Conservation (phyloP, 2,797 vertebrate genomes). For the Carduelis carduelis region DNA sequence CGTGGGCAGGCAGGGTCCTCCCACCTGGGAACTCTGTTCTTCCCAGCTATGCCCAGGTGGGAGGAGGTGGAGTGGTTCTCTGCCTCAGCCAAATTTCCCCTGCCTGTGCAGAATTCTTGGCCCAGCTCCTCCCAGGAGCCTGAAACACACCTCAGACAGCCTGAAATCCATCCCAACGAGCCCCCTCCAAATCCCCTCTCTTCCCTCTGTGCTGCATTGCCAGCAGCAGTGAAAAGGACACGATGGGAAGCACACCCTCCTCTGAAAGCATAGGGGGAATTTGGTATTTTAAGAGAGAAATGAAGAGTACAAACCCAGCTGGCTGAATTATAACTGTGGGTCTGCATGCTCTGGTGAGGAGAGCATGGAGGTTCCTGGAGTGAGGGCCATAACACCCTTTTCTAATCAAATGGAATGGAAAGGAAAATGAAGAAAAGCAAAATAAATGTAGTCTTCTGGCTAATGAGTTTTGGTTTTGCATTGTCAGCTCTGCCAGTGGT, state of each 20-base stretch:
- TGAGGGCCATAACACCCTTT: neutral
- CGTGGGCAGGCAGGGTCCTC: neutral
- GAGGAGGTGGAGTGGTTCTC: rapidly evolving
- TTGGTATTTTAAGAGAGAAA: neutral
- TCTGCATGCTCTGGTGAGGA: neutral
- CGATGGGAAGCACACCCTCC: neutral
- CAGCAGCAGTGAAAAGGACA: neutral
- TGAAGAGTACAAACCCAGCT: neutral
- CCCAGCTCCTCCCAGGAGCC: neutral
- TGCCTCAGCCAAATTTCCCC: neutral
- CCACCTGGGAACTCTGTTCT: neutral
- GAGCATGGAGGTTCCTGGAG: neutral
- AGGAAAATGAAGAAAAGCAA: neutral
- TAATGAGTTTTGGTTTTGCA: neutral
- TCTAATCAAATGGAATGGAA: neutral
- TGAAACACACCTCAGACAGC: neutral
- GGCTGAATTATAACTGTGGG: neutral
- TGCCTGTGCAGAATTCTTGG: neutral
- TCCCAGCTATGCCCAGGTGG: rapidly evolving
- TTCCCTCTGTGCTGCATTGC: rapidly evolving
- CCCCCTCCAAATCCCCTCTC: neutral
- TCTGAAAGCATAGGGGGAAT: neutral
- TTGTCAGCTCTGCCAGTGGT: neutral
- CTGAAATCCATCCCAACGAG: rapidly evolving
- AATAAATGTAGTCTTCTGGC: neutral